Evolutionary conservation across 2,113 vertebrate species (phyloP), one percentile per base, ranked within the genome.

Genomic region (Pseudorasbora parva): DNA sequence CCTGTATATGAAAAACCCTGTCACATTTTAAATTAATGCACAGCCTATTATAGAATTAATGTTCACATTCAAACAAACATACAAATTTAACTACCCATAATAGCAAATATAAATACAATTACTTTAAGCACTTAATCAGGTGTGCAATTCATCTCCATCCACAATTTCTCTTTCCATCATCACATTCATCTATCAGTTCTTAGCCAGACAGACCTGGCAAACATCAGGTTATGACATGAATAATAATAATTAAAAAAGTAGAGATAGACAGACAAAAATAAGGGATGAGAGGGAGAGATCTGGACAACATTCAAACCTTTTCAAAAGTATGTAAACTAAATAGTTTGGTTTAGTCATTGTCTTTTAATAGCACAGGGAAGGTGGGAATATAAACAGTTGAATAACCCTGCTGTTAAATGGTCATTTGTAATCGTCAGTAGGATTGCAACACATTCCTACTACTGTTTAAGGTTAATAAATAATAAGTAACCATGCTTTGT

Each of bases 381-480:
- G 23, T 27, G 43, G 45, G 45, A 73, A 25, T 60, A 59, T 25
- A 84, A 78, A 84, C 33, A 69, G 47, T 41, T 41, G 11, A 86
- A 64, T 19, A 3, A 60, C 17, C 7, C 3, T 27, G 62, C 23
- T 56, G 19, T 33, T 17, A 82, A 23, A 8, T 8, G 23, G 81
- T 56, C 45, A 83, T 86, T 37, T 74, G 49, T 79, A 79, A 86
- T 68, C 17, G 41, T 56, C 30, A 23, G 14, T 64, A 30, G 33
- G 68, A 79, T 25, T 21, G n/a, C 17, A 64, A 79, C 77, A 74
- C 2, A 51, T 86, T 79, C 66, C 30, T 47, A 83, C 64, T 15
- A 33, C 56, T 57, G 37, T 59, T 41, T 49, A 5, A 47, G 57
- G 81, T 83, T 86, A 83, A 86, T 82, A 69, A 73, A 77, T 86